These are phyloP conservation scores for Erythrocercus mccallii DNA, from an alignment of 2,113 vertebrate species.

Conservation along the genomic window DNA sequence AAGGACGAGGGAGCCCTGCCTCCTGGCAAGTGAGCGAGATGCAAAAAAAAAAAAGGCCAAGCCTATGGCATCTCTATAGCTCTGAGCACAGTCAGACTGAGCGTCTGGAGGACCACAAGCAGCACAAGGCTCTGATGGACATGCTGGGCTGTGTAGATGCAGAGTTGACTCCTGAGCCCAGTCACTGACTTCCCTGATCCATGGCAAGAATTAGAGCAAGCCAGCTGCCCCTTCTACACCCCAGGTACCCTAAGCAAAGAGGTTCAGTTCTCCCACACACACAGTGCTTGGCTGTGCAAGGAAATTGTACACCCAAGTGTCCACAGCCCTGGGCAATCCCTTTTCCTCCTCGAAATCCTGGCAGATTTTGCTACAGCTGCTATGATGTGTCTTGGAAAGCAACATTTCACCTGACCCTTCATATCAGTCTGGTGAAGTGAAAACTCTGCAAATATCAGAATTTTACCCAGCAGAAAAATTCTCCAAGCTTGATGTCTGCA, in stretches of 20 bases:
- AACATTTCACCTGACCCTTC: not conserved
- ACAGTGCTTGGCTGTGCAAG: not conserved
- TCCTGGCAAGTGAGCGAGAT: not conserved
- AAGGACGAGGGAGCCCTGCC: not conserved
- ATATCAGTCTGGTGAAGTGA: not conserved
- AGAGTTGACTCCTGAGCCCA: not conserved
- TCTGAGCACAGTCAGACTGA: not conserved
- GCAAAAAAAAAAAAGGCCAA: not conserved
- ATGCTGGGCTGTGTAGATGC: not conserved
- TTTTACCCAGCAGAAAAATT: not conserved
- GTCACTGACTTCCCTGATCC: not conserved
- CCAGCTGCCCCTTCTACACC: not conserved
- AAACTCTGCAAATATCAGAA: not conserved
- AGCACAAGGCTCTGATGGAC: not conserved
- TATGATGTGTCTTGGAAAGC: not conserved
- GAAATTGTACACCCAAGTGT: not conserved
- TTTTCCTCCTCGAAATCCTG: not conserved
- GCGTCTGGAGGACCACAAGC: not conserved
- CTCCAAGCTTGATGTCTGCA: not conserved
- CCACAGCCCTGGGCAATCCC: rapidly evolving
- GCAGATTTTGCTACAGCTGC: not conserved
- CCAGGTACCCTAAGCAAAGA: not conserved
- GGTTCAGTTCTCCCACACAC: not conserved
- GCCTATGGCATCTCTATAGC: not conserved
- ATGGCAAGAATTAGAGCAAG: not conserved